A percentile compares a stretch with the other conserved stretches of the same genome.
phyloP scores from a whole-genome alignment of 2,113 vertebrate species.

The Poeciliopsis occidentalis region DNA sequence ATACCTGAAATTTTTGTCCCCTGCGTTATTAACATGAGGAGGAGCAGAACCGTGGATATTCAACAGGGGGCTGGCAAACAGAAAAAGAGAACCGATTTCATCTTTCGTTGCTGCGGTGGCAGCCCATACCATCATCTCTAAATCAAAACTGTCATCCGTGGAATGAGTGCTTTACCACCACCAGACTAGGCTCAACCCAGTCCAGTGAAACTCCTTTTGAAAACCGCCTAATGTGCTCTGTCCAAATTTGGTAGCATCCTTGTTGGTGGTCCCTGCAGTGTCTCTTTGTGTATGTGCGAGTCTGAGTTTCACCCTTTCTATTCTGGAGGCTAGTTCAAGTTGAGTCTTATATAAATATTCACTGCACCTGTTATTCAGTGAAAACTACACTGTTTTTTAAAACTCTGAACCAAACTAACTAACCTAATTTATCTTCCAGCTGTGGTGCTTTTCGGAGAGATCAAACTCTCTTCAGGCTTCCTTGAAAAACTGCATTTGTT shows the following conservation, averaged over 20 bases:
- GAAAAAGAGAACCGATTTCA: conserved; percentile 52
- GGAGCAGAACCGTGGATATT: conserved; percentile 27
- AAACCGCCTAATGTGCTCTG: conserved; percentile 48
- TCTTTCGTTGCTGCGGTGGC: conserved; percentile 54
- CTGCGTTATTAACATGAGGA: conserved; percentile 46
- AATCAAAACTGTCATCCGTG: conserved; percentile 66
- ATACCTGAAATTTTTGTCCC: conserved; percentile 41
- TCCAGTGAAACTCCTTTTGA: conserved; percentile 61
- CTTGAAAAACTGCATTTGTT: conserved; percentile 40
- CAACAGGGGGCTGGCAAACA: conserved; percentile 15
- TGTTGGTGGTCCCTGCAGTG: conserved; percentile 71
- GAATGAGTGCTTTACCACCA: conserved; percentile 57
- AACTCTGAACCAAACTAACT: conserved; percentile 40
- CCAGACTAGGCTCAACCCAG: conserved; percentile 63
- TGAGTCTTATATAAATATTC: conserved; percentile 59
- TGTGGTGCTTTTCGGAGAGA: conserved; percentile 7
- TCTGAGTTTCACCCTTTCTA: conserved; percentile 59
- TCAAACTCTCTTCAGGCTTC: conserved; percentile 35
- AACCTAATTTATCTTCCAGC: conserved; percentile 23
- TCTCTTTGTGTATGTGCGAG: conserved; percentile 64
- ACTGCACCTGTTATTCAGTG: conserved; percentile 69
- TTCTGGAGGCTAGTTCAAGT: conserved; percentile 43
- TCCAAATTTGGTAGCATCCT: conserved; percentile 76
- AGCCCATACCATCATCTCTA: conserved; percentile 52
- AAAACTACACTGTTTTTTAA: conserved; percentile 38